phyloP scores from a whole-genome alignment of 2,113 vertebrate genomes.

The Sylvia atricapilla region DNA sequence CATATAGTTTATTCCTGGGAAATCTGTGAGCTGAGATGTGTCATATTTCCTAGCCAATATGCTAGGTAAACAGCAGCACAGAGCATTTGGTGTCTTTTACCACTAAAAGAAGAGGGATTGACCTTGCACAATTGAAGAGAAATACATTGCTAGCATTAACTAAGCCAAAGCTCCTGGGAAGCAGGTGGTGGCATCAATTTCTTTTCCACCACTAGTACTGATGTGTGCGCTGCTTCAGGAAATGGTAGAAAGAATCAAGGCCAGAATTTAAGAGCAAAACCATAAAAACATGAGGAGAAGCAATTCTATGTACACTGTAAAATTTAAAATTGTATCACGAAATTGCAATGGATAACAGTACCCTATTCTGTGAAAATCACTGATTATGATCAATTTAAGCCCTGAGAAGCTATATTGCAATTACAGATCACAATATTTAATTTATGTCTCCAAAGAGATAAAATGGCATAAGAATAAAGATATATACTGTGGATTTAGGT shows the following conservation, averaged over 20 bases:
- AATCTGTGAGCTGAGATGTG: background rate
- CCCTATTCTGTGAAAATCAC: background rate
- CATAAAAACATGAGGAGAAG: background rate
- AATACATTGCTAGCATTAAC: background rate
- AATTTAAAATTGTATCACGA: background rate
- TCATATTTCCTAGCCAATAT: background rate
- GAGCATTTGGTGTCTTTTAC: background rate
- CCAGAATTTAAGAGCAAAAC: background rate
- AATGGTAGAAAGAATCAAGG: background rate
- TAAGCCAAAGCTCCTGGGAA: constrained; percentile 15
- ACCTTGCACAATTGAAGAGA: background rate
- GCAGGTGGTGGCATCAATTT: background rate
- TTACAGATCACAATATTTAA: background rate
- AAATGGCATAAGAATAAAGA: background rate
- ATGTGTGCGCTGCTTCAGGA: background rate
- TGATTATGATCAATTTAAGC: background rate
- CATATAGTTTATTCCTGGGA: background rate
- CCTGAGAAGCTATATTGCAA: background rate
- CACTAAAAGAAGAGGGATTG: background rate
- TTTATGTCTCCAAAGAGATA: background rate
- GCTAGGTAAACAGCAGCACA: background rate
- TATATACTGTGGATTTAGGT: background rate
- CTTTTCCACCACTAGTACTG: background rate
- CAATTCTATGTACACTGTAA: rapidly evolving
- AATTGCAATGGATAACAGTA: background rate